These are phyloP conservation scores for Paradoxurus hermaphroditus DNA, from an alignment of 2,113 vertebrate species.

Conservation along the genomic window DNA sequence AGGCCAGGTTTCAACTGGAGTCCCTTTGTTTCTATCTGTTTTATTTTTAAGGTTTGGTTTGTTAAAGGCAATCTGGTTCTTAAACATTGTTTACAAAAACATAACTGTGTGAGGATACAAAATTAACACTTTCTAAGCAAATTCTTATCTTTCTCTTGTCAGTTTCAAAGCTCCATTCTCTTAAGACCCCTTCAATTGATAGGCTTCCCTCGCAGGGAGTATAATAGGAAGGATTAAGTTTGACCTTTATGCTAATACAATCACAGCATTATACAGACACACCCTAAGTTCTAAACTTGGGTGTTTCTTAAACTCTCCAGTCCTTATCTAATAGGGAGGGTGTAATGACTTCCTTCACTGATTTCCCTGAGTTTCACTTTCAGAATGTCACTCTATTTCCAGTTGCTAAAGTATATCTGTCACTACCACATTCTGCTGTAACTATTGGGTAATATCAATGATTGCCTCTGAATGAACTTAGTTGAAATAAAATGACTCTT, in stretches of 20 bases:
- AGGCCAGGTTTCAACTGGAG: background rate
- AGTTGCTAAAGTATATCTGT: background rate
- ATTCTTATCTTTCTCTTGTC: background rate
- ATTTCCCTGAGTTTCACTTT: slow-evolving; percentile 34
- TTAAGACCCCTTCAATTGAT: background rate
- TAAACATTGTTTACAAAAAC: background rate
- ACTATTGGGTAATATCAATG: background rate
- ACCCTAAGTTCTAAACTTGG: background rate
- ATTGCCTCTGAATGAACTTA: background rate
- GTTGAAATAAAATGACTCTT: background rate
- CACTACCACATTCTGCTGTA: background rate
- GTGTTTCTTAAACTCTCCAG: background rate
- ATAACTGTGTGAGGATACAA: background rate
- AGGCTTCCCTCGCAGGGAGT: background rate
- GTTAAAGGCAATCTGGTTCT: background rate
- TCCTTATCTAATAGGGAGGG: background rate
- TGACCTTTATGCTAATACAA: background rate
- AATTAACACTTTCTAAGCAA: background rate
- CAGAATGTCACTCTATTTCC: background rate
- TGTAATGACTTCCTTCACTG: background rate
- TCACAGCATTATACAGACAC: background rate
- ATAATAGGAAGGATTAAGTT: background rate
- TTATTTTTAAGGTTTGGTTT: background rate
- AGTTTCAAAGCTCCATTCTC: background rate
- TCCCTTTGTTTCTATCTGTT: background rate